These are phyloP conservation scores for Odontamblyopus lacepedii DNA, from an alignment of 2,797 vertebrate species.

Conservation along the genomic window DNA sequence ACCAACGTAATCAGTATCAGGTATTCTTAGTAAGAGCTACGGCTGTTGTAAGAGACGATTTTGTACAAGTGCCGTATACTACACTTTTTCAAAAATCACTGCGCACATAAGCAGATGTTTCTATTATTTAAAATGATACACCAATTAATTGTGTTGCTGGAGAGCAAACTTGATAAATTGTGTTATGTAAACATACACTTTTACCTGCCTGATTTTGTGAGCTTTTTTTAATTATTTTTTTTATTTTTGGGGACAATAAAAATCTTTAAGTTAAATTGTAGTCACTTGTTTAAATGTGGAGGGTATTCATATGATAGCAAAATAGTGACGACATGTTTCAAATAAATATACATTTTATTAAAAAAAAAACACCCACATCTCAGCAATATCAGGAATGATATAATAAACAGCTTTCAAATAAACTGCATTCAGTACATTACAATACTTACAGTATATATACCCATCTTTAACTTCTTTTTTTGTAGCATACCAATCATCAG, in stretches of 20 bases:
- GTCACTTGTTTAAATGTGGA: constrained; percentile 9
- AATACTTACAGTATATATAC: constrained; percentile 99
- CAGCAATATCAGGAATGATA: constrained; percentile 99
- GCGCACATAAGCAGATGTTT: neutral
- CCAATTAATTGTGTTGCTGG: neutral
- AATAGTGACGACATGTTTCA: constrained; percentile 81
- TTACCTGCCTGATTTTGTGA: constrained; percentile 10
- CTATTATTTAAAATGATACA: neutral
- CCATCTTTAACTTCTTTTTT: constrained; percentile 78
- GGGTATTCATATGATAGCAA: neutral
- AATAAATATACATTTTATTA: constrained; percentile 99
- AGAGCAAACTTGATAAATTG: neutral
- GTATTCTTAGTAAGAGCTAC: neutral
- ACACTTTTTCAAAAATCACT: neutral
- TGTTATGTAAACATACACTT: neutral
- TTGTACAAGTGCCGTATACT: constrained; percentile 17
- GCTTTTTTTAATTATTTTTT: constrained; percentile 25
- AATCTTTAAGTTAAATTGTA: constrained; percentile 35
- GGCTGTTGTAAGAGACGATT: constrained; percentile 31
- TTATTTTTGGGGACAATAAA: constrained; percentile 49
- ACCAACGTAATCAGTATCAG: neutral
- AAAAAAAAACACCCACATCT: constrained; percentile 98
- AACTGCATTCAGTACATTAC: constrained; percentile 99
- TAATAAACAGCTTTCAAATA: constrained; percentile 99
- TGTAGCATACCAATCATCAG: constrained; percentile 87